Evolutionary conservation across 1,140 invertebrate genomes (phyloP), one percentile per base, ranked within the genome.

Genomic region (Cotesia vestalis): DNA sequence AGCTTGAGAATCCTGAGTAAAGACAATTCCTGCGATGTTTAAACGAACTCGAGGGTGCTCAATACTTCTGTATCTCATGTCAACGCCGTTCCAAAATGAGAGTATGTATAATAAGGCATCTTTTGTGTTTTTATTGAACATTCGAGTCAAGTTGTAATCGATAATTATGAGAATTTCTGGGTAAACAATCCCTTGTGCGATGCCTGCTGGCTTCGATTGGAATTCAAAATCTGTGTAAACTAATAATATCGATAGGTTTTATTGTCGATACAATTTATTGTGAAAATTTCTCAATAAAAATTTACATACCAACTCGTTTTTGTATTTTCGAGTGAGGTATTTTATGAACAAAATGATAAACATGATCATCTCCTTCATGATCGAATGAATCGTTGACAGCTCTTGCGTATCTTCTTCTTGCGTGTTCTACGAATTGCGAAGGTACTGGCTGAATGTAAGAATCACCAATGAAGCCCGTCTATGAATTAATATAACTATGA

Each of bases 1-100:
- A 8, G 5, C 4, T 8, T 46, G 5, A 9, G 40, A 11, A 46
- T 46, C 40, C 40, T 46, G 40, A 11, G 72, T 20, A 38, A 77
- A 66, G 46, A 77, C n/a, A n/a, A 77, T 70, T 34, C 72, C 76
- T 46, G 76, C 69, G 27, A 77, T 74, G 52, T 77, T 73, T 2
- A 77, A 61, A 20, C 70, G 63, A 9, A 75, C 51, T 55, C 61
- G 38, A 1, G 76, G 76, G 14, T 60, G 12, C 4, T 46, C 27
- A 4, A 77, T 62, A 27, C 14, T 9, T 20, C 76, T 57, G 20
- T 68, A 77, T 67, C 55, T 61, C 20, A 74, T 9, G 57, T 77
- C 76, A 1, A 77, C 74, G 1, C 63, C 70, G 55, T 76, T 78
- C 75, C 66, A 78, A 68, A 68, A 77, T 2, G 67, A 35, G 1